Base-by-base conservation (phyloP, 2,113 vertebrate genomes). In the Mystacornis crossleyi region DNA sequence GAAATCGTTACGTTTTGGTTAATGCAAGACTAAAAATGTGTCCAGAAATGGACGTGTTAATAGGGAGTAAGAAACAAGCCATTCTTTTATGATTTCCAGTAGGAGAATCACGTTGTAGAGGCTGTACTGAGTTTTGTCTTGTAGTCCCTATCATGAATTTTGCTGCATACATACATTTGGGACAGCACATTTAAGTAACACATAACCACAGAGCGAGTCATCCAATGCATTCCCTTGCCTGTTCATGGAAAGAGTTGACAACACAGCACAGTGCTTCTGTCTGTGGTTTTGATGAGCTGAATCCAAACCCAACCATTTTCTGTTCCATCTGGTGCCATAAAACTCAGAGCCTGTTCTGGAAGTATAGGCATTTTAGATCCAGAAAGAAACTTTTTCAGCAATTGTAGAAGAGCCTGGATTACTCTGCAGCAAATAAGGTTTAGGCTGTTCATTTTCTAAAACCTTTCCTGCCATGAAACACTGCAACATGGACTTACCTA, bases 241-340 rank as follows among this genome's bases (percentile, higher is more conserved):
- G 48, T 38, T 87, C 77, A 29, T 72, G 83, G 74, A 81, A 81
- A 74, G 77, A 75, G 45, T 10, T 61, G 89, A 64, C 61, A 70
- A 47, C 38, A 55, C 10, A 64, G 12, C 15, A 34, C 55, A 61
- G n/a, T 69, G 61, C 93, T 93, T 90, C 47, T 93, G 31, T 77
- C 55, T 93, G 88, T 87, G n/a, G 28, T 91, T 96, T 94, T 57
- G 36, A 75, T 65, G 81, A 93, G 40, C 43, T 85, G 77, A 91
- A 73, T 87, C 81, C 91, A 95, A 95, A 89, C 2, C 8, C 51
- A 91, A 85, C 12, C 25, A n/a, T 81, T 79, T 95, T 85, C 50
- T 72, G n/a, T 62, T 94, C 89, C 17, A 1, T 67, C 66, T 87
- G 81, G 70, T 21, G 11, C 48, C 50, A 18, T 74, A 45, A 85